These are phyloP conservation scores for Oligia fasciuncula DNA, from an alignment of 2,888 invertebrate species.

Conservation along the genomic window DNA sequence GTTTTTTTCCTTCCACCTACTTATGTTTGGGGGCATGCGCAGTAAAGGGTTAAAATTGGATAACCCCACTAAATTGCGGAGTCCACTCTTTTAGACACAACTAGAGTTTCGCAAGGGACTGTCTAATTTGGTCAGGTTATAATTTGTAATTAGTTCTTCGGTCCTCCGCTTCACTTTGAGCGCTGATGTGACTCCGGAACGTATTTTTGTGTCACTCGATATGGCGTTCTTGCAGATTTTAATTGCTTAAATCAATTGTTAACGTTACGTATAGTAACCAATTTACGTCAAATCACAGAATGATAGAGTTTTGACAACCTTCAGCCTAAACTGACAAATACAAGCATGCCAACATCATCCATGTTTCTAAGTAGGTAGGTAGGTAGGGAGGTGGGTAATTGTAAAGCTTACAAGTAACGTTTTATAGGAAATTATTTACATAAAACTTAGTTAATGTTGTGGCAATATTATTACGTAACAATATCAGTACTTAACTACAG, in stretches of 20 bases:
- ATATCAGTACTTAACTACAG: neutral
- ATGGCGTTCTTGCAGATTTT: slow-evolving; percentile 27
- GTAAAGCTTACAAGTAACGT: neutral
- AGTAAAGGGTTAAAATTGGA: slow-evolving; percentile 86
- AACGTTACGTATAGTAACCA: too few species aligned
- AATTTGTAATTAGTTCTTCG: slow-evolving; percentile 75
- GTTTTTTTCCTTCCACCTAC: slow-evolving; percentile 89
- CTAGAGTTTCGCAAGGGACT: slow-evolving; percentile 19
- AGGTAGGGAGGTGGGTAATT: too few species aligned
- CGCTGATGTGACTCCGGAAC: slow-evolving; percentile 66
- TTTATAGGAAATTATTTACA: too few species aligned
- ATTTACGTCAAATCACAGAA: neutral
- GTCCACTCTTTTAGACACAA: slow-evolving; percentile 8
- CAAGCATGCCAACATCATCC: neutral
- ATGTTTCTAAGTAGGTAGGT: too few species aligned
- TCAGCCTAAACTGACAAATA: neutral
- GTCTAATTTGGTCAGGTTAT: slow-evolving; percentile 67
- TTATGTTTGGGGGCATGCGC: slow-evolving; percentile 89
- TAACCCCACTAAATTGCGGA: slow-evolving; percentile 64
- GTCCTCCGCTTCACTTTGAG: slow-evolving; percentile 73
- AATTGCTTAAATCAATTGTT: neutral
- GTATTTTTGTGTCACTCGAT: slow-evolving; percentile 66
- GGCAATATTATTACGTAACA: neutral
- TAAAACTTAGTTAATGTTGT: neutral
- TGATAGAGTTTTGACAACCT: neutral